These are phyloP conservation scores for Lochmaea crataegi DNA, from an alignment of 2,888 invertebrate species.

Conservation along the genomic window DNA sequence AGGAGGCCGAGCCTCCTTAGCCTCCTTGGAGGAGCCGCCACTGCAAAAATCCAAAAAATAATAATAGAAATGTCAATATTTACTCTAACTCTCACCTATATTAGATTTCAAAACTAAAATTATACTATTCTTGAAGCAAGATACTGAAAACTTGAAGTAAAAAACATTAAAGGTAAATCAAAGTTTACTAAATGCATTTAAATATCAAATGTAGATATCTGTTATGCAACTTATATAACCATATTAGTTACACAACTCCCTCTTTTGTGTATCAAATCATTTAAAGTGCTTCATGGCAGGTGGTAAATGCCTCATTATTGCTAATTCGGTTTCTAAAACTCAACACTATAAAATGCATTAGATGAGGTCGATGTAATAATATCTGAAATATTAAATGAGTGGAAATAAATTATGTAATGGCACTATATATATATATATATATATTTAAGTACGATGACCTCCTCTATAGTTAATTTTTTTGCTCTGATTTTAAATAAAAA, in stretches of 20 bases:
- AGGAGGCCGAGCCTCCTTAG: too few relatives aligned
- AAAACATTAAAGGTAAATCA: background rate
- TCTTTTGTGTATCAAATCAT: slow-evolving; percentile 6
- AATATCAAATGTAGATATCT: background rate
- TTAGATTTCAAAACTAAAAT: too few relatives aligned
- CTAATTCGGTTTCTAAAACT: slow-evolving; percentile 1
- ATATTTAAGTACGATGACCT: too few relatives aligned
- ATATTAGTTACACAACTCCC: slow-evolving; percentile 14
- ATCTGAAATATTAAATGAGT: too few relatives aligned
- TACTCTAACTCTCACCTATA: too few relatives aligned
- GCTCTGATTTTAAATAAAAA: background rate
- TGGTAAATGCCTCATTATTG: slow-evolving; percentile 8
- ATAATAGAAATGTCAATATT: too few relatives aligned
- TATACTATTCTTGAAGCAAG: too few relatives aligned
- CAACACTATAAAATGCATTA: slow-evolving; percentile 4
- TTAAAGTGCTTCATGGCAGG: slow-evolving; percentile 14
- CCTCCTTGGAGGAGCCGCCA: too few relatives aligned
- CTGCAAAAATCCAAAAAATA: too few relatives aligned
- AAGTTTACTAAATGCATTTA: slow-evolving; percentile 3
- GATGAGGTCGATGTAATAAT: slow-evolving; percentile 14
- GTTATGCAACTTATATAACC: background rate
- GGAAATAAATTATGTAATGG: too few relatives aligned
- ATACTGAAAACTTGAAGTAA: background rate
- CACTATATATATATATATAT: too few relatives aligned
- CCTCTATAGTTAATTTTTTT: too few relatives aligned